Evolutionary conservation across 2,888 invertebrate species (phyloP), one percentile per base, ranked within the genome.

Genomic region (Lottia scabra): DNA sequence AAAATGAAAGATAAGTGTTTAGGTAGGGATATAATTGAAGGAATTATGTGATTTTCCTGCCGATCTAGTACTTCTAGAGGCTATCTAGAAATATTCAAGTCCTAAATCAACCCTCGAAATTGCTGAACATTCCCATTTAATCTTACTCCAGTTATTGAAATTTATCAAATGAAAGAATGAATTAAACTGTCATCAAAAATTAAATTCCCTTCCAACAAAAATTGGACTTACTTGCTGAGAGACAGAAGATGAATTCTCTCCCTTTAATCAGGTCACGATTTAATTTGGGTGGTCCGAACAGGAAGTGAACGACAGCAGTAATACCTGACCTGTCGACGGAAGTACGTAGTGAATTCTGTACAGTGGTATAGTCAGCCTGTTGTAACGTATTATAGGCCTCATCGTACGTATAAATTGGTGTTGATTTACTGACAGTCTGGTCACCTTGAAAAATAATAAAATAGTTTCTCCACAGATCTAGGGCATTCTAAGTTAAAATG

Each of bases 261-360:
- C 91, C 90, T 3, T 81, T 76, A 5, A 84, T 74, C 15, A 91
- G 83, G 70, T 85, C 81, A 66, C 80, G 80, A 63, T 87, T 83
- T 26, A 91, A 81, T 74, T 87, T 88, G 23, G 90, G 90, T n/a
- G 91, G 91, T 4, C 90, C 91, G 83, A 89, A 88, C 13, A 90
- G 75, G 67, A 85, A 81, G 68, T 87, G 85, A 43, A 85, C 85
- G 23, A 87, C 76, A 15, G 85, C 85, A 45, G 84, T 78, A 67
- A 87, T 83, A 1, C 86, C 86, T 65, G 70, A 70, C 65, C 85
- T 80, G 26, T 85, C 82, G 13, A 85, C 73, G 16, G 73, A 62
- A 19, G 79, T 75, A 30, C 75, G 76, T n/a, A 87, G 83, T 19
- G 77, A 75, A 44, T 67, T 30, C 44, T 44, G 44, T 45, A 45